These are phyloP conservation scores for Perdita meconis DNA, from an alignment of 2,888 invertebrate species.

Conservation along the genomic window DNA sequence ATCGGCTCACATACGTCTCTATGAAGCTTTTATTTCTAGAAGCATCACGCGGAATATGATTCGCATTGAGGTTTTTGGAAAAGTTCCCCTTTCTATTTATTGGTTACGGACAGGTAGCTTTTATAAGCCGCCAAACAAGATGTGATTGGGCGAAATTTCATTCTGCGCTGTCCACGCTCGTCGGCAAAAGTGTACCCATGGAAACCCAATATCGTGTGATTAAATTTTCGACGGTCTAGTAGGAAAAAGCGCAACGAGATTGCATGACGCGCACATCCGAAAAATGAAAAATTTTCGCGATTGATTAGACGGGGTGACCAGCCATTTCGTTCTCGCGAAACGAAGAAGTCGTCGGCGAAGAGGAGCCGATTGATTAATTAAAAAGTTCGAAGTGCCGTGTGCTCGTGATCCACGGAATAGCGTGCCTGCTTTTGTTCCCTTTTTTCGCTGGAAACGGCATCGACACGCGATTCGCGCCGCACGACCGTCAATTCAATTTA, in stretches of 20 bases:
- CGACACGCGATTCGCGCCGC: slow-evolving; percentile 53
- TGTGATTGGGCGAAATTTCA: slow-evolving; percentile 36
- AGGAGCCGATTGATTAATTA: slow-evolving; percentile 68
- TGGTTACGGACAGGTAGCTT: not conserved
- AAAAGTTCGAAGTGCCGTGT: slow-evolving; percentile 61
- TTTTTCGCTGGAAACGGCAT: slow-evolving; percentile 30
- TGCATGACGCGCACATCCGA: slow-evolving; percentile 16
- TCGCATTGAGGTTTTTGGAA: too few species aligned
- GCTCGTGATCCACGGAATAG: slow-evolving; percentile 50
- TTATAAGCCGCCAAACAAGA: not conserved
- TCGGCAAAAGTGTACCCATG: slow-evolving; percentile 31
- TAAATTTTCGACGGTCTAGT: slow-evolving; percentile 49
- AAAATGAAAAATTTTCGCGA: slow-evolving; percentile 56
- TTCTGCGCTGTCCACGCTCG: slow-evolving; percentile 28
- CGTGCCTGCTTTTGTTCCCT: slow-evolving; percentile 29
- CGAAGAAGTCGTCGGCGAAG: slow-evolving; percentile 44
- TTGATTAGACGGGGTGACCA: slow-evolving; percentile 57
- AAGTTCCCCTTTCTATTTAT: too few species aligned
- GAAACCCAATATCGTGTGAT: slow-evolving; percentile 57
- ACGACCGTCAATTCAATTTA: slow-evolving; percentile 43
- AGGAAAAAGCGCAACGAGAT: slow-evolving; percentile 48
- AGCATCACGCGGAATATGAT: too few species aligned
- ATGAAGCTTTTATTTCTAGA: too few species aligned
- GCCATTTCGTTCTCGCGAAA: slow-evolving; percentile 52
- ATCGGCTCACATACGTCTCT: too few species aligned